Base-by-base conservation (phyloP, 2,113 vertebrate species). In the Plectropomus leopardus region DNA sequence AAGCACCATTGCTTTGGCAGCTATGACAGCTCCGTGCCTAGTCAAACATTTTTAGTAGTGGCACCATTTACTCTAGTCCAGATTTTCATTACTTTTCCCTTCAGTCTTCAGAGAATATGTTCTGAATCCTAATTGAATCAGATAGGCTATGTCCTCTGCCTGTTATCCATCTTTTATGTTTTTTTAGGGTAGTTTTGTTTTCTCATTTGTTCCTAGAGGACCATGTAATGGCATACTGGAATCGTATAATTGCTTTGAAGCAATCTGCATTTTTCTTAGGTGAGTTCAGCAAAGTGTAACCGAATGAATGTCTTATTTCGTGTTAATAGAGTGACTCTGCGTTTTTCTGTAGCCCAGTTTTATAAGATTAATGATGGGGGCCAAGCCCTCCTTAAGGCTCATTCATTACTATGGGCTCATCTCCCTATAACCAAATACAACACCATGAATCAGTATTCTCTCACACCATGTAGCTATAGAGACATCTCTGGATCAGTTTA, bases 351-450 rank as follows among this genome's bases (percentile, higher is more conserved):
- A 44, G 85, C 75, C 26, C 78, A 76, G 78, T 86, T 81, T 61
- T 79, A 34, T 60, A 88, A 92, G 90, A 93, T 94, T 92, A 91
- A 92, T 89, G 89, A 84, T 21, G 60, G 78, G 61, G 84, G 75
- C 83, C 85, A 77, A 72, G 88, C 80, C 84, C 85, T 91, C 83
- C 88, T 89, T 89, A 87, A 82, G 80, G 78, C 86, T 87, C 80
- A 77, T 91, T 93, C 87, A 88, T 92, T 91, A 89, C 90, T 32
- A 19, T 58, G n/a, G 69, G 78, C 87, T 92, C 82, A 88, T 93
- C 86, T 88, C 80, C 87, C 76, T 71, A 48, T 60, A 88, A 70
- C 76, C 78, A 92, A 88, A 91, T 73, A 87, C 63, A 92, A 91
- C n/a, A n/a, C 60, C 78, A 91, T 93, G 89, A 91, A 91, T 93